Conservation (phyloP, 2,888 invertebrate species). For the Tenodera sinensis region DNA sequence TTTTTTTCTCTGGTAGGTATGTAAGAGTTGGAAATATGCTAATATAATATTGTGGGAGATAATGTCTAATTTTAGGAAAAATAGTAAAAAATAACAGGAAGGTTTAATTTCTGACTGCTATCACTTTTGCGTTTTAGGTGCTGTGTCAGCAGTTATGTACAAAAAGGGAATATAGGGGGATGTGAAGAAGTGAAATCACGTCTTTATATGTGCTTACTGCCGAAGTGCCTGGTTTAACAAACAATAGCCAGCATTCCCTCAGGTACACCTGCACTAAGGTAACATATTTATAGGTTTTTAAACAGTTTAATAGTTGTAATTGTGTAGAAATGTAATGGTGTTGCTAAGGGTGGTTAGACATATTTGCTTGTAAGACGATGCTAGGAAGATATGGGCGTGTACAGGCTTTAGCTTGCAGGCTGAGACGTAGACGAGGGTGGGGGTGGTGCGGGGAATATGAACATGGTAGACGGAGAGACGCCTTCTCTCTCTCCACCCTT, state of each 20-base stretch:
- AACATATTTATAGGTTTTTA: too few species aligned
- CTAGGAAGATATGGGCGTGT: conserved; percentile 6
- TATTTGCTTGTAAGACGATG: neutral
- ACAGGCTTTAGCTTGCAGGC: neutral
- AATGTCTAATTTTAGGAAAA: neutral
- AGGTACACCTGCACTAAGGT: too few species aligned
- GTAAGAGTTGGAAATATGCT: neutral
- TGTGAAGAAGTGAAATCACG: neutral
- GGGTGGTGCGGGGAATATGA: neutral
- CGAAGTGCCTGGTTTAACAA: too few species aligned
- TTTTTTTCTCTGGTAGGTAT: neutral
- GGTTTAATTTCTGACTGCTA: neutral
- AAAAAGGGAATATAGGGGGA: neutral
- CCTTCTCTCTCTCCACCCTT: conserved; percentile 10
- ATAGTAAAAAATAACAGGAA: neutral
- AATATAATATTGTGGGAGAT: neutral
- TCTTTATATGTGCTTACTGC: too few species aligned
- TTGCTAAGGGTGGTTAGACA: neutral
- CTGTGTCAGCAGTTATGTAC: neutral
- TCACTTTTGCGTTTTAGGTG: neutral
- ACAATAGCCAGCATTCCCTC: too few species aligned
- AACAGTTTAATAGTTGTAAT: too few species aligned
- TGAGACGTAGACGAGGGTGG: neutral
- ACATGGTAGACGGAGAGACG: conserved; percentile 19
- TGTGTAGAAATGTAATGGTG: neutral